These are phyloP conservation scores for Pogonocichla stellata DNA, from an alignment of 2,113 vertebrate species.

Conservation along the genomic window DNA sequence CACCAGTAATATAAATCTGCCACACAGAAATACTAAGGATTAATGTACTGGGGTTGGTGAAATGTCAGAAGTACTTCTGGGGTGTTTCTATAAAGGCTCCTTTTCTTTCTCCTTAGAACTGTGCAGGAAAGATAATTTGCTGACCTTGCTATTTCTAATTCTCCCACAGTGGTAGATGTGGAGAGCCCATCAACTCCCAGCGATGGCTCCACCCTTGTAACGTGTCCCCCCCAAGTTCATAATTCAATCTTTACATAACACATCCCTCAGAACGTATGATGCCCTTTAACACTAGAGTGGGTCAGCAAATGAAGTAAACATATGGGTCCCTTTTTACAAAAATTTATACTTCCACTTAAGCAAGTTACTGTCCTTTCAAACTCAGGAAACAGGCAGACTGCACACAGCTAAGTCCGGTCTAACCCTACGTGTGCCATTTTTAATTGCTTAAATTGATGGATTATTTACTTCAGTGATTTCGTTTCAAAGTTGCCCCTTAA, in stretches of 20 bases:
- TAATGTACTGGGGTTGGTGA: background rate
- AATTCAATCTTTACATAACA: background rate
- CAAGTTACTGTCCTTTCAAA: background rate
- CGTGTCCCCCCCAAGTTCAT: background rate
- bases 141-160: background rate
- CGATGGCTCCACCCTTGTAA: background rate
- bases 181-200: background rate
- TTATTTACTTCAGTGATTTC: background rate
- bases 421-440: background rate
- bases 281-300: background rate
- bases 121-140: background rate
- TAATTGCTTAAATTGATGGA: background rate
- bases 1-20: background rate
- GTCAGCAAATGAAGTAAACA: background rate
- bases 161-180: background rate
- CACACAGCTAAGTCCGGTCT: rapidly evolving
- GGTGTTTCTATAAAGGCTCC: background rate
- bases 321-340: background rate
- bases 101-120: background rate
- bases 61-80: background rate
- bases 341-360: background rate
- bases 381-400: background rate
- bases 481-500: background rate
- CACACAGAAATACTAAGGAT: background rate
- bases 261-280: background rate